Conservation (phyloP, 1,140 invertebrate species). For the Lineus longissimus region DNA sequence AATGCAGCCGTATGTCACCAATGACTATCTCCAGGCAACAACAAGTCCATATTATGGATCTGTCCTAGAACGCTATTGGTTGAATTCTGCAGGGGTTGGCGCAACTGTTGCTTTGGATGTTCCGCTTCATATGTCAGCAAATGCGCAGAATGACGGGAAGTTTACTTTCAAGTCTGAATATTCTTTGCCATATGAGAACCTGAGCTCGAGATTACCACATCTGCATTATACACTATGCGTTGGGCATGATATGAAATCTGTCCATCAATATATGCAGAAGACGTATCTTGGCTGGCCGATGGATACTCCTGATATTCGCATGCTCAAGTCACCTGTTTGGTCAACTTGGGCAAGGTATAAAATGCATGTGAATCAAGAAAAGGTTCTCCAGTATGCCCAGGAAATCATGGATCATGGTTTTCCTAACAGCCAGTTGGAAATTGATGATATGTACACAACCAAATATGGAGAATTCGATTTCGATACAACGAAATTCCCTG, state of each 20-base stretch:
- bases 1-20: constrained; percentile 30
- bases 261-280: constrained; percentile 31
- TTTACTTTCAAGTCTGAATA: constrained; percentile 31
- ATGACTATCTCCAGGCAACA: constrained; percentile 15
- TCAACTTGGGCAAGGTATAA: constrained; percentile 86
- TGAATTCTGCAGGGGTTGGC: constrained; percentile 41
- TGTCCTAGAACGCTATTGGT: constrained; percentile 43
- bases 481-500: constrained; percentile 68
- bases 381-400: constrained; percentile 67
- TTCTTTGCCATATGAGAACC: constrained; percentile 3
- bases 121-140: constrained; percentile 44
- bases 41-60: constrained; percentile 21
- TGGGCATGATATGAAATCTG: constrained; percentile 22
- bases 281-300: constrained; percentile 29
- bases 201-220: constrained; percentile 3
- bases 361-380: constrained; percentile 62
- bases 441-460: constrained; percentile 87
- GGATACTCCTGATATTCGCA: constrained; percentile 65
- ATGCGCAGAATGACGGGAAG: constrained; percentile 23
- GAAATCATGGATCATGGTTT: constrained; percentile 70
- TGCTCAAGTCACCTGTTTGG: constrained; percentile 80
- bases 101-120: constrained; percentile 35
- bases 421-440: constrained; percentile 75
- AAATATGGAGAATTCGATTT: constrained; percentile 83
- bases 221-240: constrained; percentile 36